Evolutionary conservation across 1,140 invertebrate genomes (phyloP), one percentile per base, ranked within the genome.

Genomic region (Drosophila cardini): DNA sequence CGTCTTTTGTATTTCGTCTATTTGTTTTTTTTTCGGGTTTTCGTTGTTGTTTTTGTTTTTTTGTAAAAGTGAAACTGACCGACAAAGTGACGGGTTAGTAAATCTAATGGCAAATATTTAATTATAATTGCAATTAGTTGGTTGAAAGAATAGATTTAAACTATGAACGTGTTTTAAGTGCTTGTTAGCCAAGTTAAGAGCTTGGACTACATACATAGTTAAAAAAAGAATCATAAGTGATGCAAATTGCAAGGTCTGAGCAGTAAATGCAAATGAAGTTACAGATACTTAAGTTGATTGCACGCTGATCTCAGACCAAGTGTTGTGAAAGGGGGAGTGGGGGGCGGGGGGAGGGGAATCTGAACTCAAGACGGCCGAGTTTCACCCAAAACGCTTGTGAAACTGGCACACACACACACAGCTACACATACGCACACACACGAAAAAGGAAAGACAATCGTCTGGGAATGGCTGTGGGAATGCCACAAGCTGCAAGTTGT

Each of bases 1-100:
- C 38, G 53, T 52, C 18, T 32, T 40, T 58, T 34, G 34, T 32
- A 10, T 16, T 38, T 55, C 48, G 48, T 21, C 26, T 13, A 65
- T 13, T 56, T 57, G n/a, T 43, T 9, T 56, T 36, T 46, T 50
- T 63, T 55, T 7, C 38, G 26, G 34, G 38, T 48, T 58, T 72
- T 76, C 38, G n/a, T 63, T 52, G 26, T 38, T 53, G 26, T 57
- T 52, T 32, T 38, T 70, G 46, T 30, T 53, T 60, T 34, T 55
- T 67, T 42, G 65, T 30, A 84, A 84, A 85, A 83, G 76, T 83
- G 77, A 81, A 81, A 81, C 78, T 80, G 72, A 65, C 69, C 65
- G 40, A 56, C 56, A 45, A 60, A 61, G 13, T 40, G 34, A 26
- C 60, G 34, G 52, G 50, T 71, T 53, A 18, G 50, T 43, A 72